Evolutionary conservation across 2,888 invertebrate species (phyloP).

Genomic region (Reticulitermes lucifugus): DNA sequence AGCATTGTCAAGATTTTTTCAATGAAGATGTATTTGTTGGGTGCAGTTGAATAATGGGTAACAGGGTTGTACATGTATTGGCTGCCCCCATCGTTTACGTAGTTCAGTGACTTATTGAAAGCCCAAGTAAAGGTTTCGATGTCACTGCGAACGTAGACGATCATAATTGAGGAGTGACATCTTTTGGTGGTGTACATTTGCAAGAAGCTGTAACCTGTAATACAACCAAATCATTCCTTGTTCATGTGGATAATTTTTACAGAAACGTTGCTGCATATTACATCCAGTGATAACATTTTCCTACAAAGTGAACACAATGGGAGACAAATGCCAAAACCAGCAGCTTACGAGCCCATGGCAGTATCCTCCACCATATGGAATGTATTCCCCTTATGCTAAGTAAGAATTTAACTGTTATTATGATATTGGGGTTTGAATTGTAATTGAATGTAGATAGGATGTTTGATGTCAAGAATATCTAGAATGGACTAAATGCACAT

Average conservation of each 20-base stretch:
- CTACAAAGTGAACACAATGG: conserved; percentile 26
- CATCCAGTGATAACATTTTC: neutral
- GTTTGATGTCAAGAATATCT: too few species aligned
- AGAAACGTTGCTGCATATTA: neutral
- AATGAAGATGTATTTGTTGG: too few species aligned
- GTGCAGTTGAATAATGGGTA: too few species aligned
- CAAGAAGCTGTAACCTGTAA: neutral
- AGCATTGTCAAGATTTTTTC: too few species aligned
- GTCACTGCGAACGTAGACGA: neutral
- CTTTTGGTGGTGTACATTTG: neutral
- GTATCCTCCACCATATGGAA: conserved; percentile 61
- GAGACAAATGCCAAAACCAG: conserved; percentile 47
- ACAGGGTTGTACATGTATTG: too few species aligned
- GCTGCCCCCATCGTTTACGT: too few species aligned
- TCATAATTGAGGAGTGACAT: neutral
- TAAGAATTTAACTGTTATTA: conserved; percentile 51
- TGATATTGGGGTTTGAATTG: neutral
- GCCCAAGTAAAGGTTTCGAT: too few species aligned
- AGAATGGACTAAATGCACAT: neutral
- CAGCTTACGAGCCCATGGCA: conserved; percentile 63
- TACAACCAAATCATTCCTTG: neutral
- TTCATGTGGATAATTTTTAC: neutral
- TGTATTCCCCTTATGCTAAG: conserved; percentile 62
- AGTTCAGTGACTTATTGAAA: too few species aligned
- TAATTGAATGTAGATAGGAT: too few species aligned